Evolutionary conservation across 1,140 invertebrate genomes (phyloP).

Genomic region (Drosophila navojoa): DNA sequence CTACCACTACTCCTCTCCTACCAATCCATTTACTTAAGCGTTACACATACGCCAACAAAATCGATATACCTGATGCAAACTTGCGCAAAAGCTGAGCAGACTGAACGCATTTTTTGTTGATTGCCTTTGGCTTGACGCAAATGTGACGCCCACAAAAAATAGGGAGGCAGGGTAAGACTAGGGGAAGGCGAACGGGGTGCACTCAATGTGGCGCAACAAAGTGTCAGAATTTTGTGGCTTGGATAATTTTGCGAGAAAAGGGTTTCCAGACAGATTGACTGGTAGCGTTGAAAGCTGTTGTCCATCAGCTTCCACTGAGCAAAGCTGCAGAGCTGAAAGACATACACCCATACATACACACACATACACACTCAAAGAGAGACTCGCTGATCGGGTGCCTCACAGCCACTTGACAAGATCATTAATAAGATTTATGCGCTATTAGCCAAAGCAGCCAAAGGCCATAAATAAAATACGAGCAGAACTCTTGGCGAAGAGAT

Average conservation of each 20-base stretch:
- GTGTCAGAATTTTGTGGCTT: slow-evolving; percentile 44
- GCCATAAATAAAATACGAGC: slow-evolving; percentile 74
- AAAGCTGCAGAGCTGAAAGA: slow-evolving; percentile 21
- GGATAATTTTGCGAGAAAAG: slow-evolving; percentile 32
- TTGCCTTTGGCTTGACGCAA: slow-evolving; percentile 61
- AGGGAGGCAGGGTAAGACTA: slow-evolving; percentile 4
- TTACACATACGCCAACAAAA: neutral
- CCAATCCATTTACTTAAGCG: no score
- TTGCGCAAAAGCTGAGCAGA: slow-evolving; percentile 16
- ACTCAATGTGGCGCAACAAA: slow-evolving; percentile 59
- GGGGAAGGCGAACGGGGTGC: neutral
- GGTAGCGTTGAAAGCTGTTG: slow-evolving; percentile 69
- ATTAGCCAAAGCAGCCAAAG: slow-evolving; percentile 74
- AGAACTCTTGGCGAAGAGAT: slow-evolving; percentile 21
- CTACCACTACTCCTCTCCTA: no score
- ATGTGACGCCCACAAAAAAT: slow-evolving; percentile 44
- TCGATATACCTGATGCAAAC: neutral
- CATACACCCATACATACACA: neutral
- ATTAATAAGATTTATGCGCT: slow-evolving; percentile 83
- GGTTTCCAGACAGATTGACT: slow-evolving; percentile 64
- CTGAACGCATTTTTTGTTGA: slow-evolving; percentile 63
- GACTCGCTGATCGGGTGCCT: slow-evolving; percentile 32
- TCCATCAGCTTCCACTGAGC: slow-evolving; percentile 55
- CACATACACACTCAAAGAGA: slow-evolving; percentile 5
- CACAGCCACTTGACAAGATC: slow-evolving; percentile 79